Evolutionary conservation across 1,140 invertebrate genomes (phyloP), one percentile per base, ranked within the genome.

Genomic region (Parapsyche elsis): DNA sequence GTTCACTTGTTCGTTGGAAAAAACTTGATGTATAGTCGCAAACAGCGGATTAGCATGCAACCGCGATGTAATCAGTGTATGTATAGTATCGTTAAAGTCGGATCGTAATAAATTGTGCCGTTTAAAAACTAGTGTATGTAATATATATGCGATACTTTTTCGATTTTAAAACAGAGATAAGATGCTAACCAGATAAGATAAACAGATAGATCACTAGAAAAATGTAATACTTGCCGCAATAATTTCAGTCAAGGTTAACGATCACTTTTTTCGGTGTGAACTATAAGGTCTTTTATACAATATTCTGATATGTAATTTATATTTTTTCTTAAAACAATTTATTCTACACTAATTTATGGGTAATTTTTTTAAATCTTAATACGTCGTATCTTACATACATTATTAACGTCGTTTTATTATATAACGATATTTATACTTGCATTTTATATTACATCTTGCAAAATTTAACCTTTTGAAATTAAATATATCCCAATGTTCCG

Each of bases 101-200:
- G 57, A 61, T 61, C 57, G 57, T 61, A 61, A 61, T 61, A 61
- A 61, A 61, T 61, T 61, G 57, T 61, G 57, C 57, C 21, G 57
- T 61, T 61, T 19, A 61, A 61, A 19, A 38, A 38, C 30, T 38
- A 4, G 30, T 38, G 57, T 19, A 61, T 38, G 57, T 19, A 61
- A 38, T 7, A 7, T 38, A 61, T 61, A 61, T 61, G 57, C 57
- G 57, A 61, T 61, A 38, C 30, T 38, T 61, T 61, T 61, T 61
- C 57, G 57, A 61, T 61, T 21, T 21, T 21, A 21, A 61, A 16
- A 16, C 16, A 5, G 57, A 61, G 16, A 61, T 9, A 21, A 61
- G 57, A 61, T 61, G 57, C 57, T 21, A 0, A 5, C 4, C 1
- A 61, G 57, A 61, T 61, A 61, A 61, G 16, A 61, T 9, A 19